Evolutionary conservation across 2,113 vertebrate genomes (phyloP), one percentile per base, ranked within the genome.

Genomic region (Conger conger): DNA sequence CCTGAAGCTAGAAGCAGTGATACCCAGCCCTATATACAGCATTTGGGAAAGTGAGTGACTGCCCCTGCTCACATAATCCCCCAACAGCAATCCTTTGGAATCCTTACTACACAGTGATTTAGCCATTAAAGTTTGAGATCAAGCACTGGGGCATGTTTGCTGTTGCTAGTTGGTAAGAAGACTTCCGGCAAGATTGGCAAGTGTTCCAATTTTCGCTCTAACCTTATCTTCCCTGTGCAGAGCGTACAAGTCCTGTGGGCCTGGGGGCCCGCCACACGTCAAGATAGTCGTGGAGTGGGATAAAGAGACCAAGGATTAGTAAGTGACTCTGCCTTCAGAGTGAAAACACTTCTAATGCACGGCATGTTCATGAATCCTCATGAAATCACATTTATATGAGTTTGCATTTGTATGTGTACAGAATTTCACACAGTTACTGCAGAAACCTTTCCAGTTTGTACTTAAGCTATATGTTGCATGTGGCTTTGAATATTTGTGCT

Each of bases 251-350:
- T 99, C 98, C 0, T 99, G 98, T 89, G 97, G 98, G 87, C 96
- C 97, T 83, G 98, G 98, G 4, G 98, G 98, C 27, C 96, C 97
- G 0, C 96, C 97, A 83, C 98, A 99, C 79, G 96, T 99, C 91
- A 99, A 99, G 91, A 94, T 99, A 83, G 97, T 99, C 76, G 98
- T 99, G 2, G 98, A 99, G 89, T 99, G 98, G 98, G 98, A 99
- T 95, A 98, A 98, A 91, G 98, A 99, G 91, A 99, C 98, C 78
- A 99, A 98, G 93, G 98, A 99, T 89, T 99, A 97, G 98, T 99
- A 92, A 98, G 98, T 97, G 88, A 80, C 35, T 88, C n/a, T 23
- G 33, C 0, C 35, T 57, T 33, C 6, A 20, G 16, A 30, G 42
- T 57, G 42, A 85, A 78, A 42, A 84, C 63, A 6, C 40, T 40